Evolutionary conservation across 1,140 invertebrate genomes (phyloP), one percentile per base, ranked within the genome.

Genomic region (Rhagoletis zephyria): DNA sequence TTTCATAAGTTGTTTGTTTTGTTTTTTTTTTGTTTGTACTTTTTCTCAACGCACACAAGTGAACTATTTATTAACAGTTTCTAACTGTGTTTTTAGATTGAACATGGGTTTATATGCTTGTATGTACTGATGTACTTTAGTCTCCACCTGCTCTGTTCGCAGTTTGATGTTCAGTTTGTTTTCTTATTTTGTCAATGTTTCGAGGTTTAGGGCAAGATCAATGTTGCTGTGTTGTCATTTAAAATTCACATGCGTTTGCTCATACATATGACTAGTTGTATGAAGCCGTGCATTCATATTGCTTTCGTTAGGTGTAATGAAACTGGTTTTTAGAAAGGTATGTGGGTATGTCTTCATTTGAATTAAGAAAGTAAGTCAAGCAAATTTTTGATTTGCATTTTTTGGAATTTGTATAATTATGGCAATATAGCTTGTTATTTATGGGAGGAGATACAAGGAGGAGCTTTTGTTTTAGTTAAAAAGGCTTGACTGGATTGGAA

Each of bases 151-250:
- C 5, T 56, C 14, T 56, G 6, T 10, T 7, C 10, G 51, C 51
- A 56, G 51, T 5, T 10, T 56, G 51, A 56, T 56, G 51, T 59
- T n/a, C 56, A 10, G 74, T 56, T 56, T 45, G 48, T 30, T 19
- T 81, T 56, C 48, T 30, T 30, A 56, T 51, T 59, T 81, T 81
- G 74, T 56, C 48, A 51, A 81, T 81, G 16, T 81, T 51, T 56
- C 51, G 74, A 81, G 74, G 74, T 81, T 81, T 81, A 81, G 74
- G 74, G 74, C 74, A 81, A 81, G 74, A 56, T 81, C 74, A 81
- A 51, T 30, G 48, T 51, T 19, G 45, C 42, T 19, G 48, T 19
- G 48, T 81, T 81, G 51, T 59, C 70, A 74, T 51, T 81, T 4
- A 16, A 14, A 81, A 19, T 81, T 56, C 74, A 81, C 7, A n/a